phyloP scores from a whole-genome alignment of 1,140 invertebrate genomes.

The Orussus abietinus region DNA sequence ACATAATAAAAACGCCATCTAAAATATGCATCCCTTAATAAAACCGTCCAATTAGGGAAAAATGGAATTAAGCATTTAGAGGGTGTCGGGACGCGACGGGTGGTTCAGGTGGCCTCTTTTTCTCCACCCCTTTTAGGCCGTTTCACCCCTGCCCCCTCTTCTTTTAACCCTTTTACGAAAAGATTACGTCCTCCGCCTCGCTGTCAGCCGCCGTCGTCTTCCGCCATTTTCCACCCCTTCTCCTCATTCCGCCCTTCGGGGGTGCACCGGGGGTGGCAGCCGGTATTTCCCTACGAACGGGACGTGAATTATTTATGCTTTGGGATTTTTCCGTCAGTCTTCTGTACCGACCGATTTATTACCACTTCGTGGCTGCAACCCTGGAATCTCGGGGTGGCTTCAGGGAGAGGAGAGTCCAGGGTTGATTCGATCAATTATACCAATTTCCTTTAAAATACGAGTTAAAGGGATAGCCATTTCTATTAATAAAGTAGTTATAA shows the following conservation, averaged over 20 bases:
- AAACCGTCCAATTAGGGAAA: slow-evolving; percentile 52
- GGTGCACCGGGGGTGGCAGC: background rate
- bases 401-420: too few species aligned
- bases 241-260: too few species aligned
- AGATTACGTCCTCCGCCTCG: slow-evolving; percentile 36
- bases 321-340: slow-evolving; percentile 17
- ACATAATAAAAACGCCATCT: slow-evolving; percentile 53
- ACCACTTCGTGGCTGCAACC: slow-evolving; percentile 22
- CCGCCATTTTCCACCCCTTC: too few species aligned
- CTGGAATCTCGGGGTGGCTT: too few species aligned
- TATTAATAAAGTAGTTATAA: too few species aligned
- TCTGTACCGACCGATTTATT: slow-evolving; percentile 13
- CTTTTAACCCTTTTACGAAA: slow-evolving; percentile 33
- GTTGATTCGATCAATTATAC: too few species aligned
- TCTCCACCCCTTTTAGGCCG: background rate
- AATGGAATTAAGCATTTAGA: slow-evolving; percentile 53
- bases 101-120: slow-evolving; percentile 16
- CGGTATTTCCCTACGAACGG: slow-evolving; percentile 17
- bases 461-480: too few species aligned
- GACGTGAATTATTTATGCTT: slow-evolving; percentile 31
- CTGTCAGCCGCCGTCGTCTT: slow-evolving; percentile 17
- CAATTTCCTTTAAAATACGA: too few species aligned
- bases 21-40: slow-evolving; percentile 56
- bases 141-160: background rate
- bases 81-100: slow-evolving; percentile 27